These are phyloP conservation scores for Pelmatolapia mariae DNA, from an alignment of 2,113 vertebrate species.

Conservation along the genomic window DNA sequence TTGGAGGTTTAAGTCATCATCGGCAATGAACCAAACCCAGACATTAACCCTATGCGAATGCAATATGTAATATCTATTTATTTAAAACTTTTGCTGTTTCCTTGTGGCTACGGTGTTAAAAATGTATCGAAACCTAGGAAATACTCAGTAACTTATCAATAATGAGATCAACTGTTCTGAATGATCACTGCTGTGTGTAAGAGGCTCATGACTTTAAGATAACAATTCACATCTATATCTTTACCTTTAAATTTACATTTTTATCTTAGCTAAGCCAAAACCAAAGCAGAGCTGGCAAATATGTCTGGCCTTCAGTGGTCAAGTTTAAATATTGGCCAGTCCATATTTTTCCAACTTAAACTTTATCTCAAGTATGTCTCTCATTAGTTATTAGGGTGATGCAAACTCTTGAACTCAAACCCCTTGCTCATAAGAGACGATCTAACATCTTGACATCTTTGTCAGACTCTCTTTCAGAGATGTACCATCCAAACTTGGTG, in stretches of 20 bases:
- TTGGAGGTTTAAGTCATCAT: no score
- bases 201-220: background rate
- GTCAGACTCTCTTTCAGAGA: conserved; percentile 19
- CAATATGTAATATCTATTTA: no score
- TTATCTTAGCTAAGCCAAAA: background rate
- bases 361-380: rapidly evolving
- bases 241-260: background rate
- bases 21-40: no score
- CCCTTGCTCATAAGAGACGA: background rate
- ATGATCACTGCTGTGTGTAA: background rate
- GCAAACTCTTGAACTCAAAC: background rate
- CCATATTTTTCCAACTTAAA: background rate
- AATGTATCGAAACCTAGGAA: background rate
- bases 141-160: background rate
- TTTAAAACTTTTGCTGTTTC: background rate
- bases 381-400: background rate
- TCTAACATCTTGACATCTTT: background rate
- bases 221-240: background rate
- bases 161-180: background rate
- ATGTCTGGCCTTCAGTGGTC: background rate
- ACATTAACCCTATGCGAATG: no score
- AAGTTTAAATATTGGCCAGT: background rate
- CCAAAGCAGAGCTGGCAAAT: background rate
- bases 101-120: background rate
- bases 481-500: background rate